These are phyloP conservation scores for Dryas iulia DNA, from an alignment of 1,140 invertebrate genomes.

Conservation along the genomic window DNA sequence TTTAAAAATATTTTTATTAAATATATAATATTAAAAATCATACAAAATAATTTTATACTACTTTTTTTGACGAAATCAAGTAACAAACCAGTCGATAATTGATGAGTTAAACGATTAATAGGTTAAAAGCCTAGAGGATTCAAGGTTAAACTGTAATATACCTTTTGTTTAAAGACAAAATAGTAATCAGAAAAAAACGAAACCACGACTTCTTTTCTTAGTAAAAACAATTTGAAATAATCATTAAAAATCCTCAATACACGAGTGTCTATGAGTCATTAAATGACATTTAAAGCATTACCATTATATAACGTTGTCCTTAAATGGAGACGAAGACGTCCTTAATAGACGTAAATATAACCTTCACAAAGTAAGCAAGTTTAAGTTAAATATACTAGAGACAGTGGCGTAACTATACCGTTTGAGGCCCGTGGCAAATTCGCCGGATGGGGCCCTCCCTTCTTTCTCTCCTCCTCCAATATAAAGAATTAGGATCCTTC, in stretches of 20 bases:
- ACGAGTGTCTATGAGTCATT: neutral
- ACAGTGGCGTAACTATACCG: no score
- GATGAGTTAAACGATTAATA: no score
- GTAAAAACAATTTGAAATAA: neutral
- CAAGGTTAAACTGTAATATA: no score
- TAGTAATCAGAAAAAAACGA: neutral
- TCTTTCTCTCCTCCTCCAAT: no score
- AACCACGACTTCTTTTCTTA: neutral
- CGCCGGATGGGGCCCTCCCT: no score
- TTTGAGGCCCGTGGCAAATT: no score
- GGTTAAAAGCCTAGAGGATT: no score
- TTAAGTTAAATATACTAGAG: neutral
- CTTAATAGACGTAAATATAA: no score
- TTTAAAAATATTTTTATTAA: no score
- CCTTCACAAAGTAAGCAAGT: neutral
- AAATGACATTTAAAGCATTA: neutral
- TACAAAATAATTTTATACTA: neutral
- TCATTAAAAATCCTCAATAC: neutral
- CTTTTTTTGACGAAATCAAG: neutral
- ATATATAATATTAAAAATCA: neutral
- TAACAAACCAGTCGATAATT: neutral
- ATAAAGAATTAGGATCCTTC: no score
- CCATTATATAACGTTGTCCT: neutral
- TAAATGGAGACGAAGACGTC: neutral
- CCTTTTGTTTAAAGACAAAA: neutral